phyloP scores from a whole-genome alignment of 2,797 vertebrate genomes.

The Eidolon dupreanum region DNA sequence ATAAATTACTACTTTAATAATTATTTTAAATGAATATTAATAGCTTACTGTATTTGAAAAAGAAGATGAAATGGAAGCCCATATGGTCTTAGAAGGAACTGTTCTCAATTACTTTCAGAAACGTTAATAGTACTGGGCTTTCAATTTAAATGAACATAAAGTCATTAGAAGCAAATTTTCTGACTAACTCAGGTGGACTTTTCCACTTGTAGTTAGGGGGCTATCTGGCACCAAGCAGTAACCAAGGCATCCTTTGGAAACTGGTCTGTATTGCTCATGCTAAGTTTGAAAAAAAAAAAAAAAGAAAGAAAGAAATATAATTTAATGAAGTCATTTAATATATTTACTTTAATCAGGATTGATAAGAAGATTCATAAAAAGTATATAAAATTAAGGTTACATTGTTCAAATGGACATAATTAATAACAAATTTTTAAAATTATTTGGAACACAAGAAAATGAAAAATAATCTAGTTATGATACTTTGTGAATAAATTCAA shows the following conservation, averaged over 20 bases:
- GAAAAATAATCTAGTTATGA: neutral
- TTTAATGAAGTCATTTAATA: neutral
- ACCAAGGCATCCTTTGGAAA: neutral
- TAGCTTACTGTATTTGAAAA: slow-evolving; percentile 17
- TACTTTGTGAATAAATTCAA: slow-evolving; percentile 13
- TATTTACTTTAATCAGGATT: slow-evolving; percentile 32
- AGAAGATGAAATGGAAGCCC: neutral
- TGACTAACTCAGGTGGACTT: neutral
- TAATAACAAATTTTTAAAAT: neutral
- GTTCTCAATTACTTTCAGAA: slow-evolving; percentile 40
- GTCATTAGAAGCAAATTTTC: neutral
- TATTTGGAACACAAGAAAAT: neutral
- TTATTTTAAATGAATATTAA: slow-evolving; percentile 37
- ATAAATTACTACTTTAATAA: neutral
- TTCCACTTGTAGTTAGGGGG: neutral
- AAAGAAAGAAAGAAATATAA: neutral
- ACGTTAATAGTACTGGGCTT: neutral
- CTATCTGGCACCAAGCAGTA: neutral
- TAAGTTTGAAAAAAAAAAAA: neutral
- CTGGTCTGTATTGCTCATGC: neutral
- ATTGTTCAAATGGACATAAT: neutral
- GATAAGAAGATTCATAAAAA: neutral
- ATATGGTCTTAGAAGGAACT: neutral
- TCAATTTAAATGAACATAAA: neutral
- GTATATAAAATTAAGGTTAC: neutral